phyloP scores from a whole-genome alignment of 2,113 vertebrate species.

The Epinephelus lanceolatus region DNA sequence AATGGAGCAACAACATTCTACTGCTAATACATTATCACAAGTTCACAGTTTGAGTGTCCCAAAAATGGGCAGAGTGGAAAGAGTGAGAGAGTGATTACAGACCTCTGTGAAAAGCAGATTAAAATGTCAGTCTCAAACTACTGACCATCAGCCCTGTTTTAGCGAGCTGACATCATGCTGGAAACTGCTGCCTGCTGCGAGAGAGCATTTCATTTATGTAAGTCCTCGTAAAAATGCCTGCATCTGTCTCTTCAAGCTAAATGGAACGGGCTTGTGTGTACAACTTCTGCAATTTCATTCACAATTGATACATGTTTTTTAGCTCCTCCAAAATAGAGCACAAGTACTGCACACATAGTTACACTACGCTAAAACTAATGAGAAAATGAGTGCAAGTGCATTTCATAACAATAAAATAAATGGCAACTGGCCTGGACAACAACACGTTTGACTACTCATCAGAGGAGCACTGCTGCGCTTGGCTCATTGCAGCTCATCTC shows the following conservation, averaged over 20 bases:
- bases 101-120: conserved; percentile 62
- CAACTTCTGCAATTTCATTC: conserved; percentile 3
- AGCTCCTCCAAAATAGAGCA: conserved; percentile 3
- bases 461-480: conserved; percentile 14
- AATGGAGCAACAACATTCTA: conserved; percentile 20
- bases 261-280: background rate
- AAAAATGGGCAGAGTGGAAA: background rate
- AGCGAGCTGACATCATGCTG: conserved; percentile 60
- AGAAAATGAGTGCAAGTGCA: too few species aligned
- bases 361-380: background rate
- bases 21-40: conserved; percentile 9
- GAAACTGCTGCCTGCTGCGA: conserved; percentile 53
- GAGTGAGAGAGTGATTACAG: conserved; percentile 48
- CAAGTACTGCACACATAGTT: background rate
- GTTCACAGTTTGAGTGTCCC: conserved; percentile 46
- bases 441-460: conserved; percentile 37
- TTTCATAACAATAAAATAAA: too few species aligned
- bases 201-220: conserved; percentile 48
- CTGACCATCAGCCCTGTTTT: conserved; percentile 48
- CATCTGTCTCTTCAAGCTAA: conserved; percentile 30
- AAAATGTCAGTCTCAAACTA: conserved; percentile 49
- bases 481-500: conserved; percentile 38
- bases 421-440: background rate
- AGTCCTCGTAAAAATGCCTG: conserved; percentile 40
- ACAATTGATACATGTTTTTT: conserved; percentile 26